Evolutionary conservation across 1,140 invertebrate species (phyloP).

Genomic region (Nebria ingens): DNA sequence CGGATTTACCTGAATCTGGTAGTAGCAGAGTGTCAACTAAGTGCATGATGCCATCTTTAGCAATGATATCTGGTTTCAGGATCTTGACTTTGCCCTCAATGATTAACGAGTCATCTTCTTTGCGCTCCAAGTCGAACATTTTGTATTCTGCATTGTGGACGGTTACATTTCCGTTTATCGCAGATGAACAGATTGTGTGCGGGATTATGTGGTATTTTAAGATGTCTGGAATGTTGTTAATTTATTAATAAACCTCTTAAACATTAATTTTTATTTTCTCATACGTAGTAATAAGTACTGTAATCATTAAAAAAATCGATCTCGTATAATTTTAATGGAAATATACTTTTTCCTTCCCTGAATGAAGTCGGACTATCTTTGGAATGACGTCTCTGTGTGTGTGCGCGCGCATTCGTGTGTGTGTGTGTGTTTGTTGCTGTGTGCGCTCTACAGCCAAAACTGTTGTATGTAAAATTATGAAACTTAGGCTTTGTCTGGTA

Average conservation of each 20-base stretch:
- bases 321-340: not conserved
- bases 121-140: conserved; percentile 41
- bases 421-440: too few species aligned
- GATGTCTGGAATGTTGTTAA: conserved; percentile 37
- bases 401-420: too few species aligned
- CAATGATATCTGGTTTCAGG: conserved; percentile 40
- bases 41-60: conserved; percentile 59
- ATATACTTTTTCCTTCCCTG: too few species aligned
- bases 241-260: not conserved
- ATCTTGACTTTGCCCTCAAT: conserved; percentile 38
- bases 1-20: conserved; percentile 35
- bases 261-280: too few species aligned
- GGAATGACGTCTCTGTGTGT: too few species aligned
- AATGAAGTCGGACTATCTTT: too few species aligned
- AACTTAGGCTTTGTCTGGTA: too few species aligned
- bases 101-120: conserved; percentile 35
- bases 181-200: conserved; percentile 52
- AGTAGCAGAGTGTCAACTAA: conserved; percentile 54
- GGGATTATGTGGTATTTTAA: conserved; percentile 53
- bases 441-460: too few species aligned
- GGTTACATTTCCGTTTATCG: conserved; percentile 43
- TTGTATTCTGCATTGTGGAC: conserved; percentile 44
- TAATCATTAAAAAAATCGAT: too few species aligned
- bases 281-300: too few species aligned
- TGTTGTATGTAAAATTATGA: too few species aligned